Conservation (phyloP, 2,797 vertebrate species). For the Australoheros facetus region DNA sequence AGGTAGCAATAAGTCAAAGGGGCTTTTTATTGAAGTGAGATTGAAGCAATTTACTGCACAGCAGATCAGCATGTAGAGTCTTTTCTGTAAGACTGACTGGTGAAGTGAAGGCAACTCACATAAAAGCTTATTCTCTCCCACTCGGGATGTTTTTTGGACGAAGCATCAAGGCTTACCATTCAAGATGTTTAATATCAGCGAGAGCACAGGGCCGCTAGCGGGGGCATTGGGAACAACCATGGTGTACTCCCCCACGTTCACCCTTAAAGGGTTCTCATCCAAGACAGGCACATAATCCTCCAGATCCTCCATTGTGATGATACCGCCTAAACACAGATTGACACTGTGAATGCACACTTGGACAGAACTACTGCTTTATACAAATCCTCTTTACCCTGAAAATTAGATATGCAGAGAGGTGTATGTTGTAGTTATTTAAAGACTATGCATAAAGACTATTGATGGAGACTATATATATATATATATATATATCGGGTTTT, state of each 20-base stretch:
- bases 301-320: conserved; percentile 90
- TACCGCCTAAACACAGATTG: conserved; percentile 84
- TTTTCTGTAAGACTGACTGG: conserved; percentile 36
- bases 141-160: conserved; percentile 59
- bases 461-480: not conserved
- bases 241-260: conserved; percentile 83
- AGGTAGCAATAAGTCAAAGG: conserved; percentile 26
- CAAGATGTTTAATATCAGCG: conserved; percentile 92
- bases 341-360: conserved; percentile 34
- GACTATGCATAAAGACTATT: not conserved
- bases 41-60: conserved; percentile 18
- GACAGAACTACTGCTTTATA: conserved; percentile 28
- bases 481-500: not conserved
- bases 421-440: not conserved
- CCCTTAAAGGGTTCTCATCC: conserved; percentile 81
- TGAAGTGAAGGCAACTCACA: conserved; percentile 41
- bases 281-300: conserved; percentile 81
- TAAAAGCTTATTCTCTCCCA: conserved; percentile 60
- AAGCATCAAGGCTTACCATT: conserved; percentile 82
- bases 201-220: conserved; percentile 90
- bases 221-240: conserved; percentile 87
- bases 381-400: conserved; percentile 41
- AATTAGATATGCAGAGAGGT: conserved; percentile 34
- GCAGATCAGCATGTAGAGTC: conserved; percentile 27
- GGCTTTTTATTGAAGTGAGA: conserved; percentile 37